Evolutionary conservation across 2,113 vertebrate genomes (phyloP).

Genomic region (Dromiciops gliroides): DNA sequence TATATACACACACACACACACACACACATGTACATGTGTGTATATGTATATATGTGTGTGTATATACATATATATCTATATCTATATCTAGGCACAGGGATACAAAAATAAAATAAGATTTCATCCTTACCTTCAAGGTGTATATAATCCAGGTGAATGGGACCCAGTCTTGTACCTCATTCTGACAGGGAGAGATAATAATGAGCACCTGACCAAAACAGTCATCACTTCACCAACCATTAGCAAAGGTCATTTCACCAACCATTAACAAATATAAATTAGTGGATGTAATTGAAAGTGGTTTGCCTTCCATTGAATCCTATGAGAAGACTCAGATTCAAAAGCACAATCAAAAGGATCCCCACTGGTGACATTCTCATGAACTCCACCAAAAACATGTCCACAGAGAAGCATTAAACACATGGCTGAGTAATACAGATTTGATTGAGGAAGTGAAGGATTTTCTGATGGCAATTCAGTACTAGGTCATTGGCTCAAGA

Average conservation of each 20-base stretch:
- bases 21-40: too few species aligned
- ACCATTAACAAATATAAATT: neutral
- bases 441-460: neutral
- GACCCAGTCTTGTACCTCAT: neutral
- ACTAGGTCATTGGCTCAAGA: neutral
- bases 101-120: neutral
- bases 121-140: neutral
- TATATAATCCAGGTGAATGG: neutral
- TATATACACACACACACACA: too few species aligned
- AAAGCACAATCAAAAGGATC: neutral
- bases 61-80: too few species aligned
- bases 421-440: neutral
- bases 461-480: neutral
- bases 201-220: neutral
- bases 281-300: neutral
- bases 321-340: neutral
- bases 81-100: neutral
- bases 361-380: neutral
- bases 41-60: too few species aligned
- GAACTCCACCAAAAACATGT: neutral
- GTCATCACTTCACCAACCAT: neutral
- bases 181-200: neutral
- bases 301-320: neutral
- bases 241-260: too few species aligned
- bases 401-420: neutral